Percentiles rank a stretch among this genome's conserved stretches.
Conservation (phyloP, 2,888 invertebrate species). For the Rambutsinella grinnellia region DNA sequence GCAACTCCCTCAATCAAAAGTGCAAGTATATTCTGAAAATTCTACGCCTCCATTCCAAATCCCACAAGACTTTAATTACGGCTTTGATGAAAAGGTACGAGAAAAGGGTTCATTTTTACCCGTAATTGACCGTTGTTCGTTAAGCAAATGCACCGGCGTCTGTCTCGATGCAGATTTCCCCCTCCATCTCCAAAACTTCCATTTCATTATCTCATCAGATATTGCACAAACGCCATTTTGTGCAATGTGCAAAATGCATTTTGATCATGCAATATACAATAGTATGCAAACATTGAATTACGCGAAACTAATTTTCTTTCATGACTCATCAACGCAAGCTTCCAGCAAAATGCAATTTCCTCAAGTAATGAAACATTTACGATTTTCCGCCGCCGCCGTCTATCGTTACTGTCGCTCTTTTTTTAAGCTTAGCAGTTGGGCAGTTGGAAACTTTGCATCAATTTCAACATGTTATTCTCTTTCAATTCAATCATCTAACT, state of each 20-base stretch:
- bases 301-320: neutral
- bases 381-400: conserved; percentile 17
- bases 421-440: too few species aligned
- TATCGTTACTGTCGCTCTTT: too few species aligned
- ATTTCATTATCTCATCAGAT: neutral
- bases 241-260: conserved; percentile 38
- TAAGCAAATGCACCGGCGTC: conserved; percentile 14
- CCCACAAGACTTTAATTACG: conserved; percentile 45
- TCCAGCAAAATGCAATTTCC: conserved; percentile 48
- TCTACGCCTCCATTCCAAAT: conserved; percentile 41
- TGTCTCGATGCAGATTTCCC: neutral
- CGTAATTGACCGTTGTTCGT: conserved; percentile 1
- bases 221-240: neutral
- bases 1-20: neutral
- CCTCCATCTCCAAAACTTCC: neutral
- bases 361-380: conserved; percentile 34
- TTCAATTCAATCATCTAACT: neutral
- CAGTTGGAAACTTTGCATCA: neutral
- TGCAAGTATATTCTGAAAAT: neutral
- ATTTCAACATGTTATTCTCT: conserved; percentile 2
- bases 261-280: conserved; percentile 6
- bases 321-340: neutral
- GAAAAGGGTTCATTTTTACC: conserved; percentile 11
- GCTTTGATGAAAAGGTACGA: conserved; percentile 47
- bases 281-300: neutral